phyloP scores from a whole-genome alignment of 2,797 vertebrate genomes.

The Carduelis carduelis region DNA sequence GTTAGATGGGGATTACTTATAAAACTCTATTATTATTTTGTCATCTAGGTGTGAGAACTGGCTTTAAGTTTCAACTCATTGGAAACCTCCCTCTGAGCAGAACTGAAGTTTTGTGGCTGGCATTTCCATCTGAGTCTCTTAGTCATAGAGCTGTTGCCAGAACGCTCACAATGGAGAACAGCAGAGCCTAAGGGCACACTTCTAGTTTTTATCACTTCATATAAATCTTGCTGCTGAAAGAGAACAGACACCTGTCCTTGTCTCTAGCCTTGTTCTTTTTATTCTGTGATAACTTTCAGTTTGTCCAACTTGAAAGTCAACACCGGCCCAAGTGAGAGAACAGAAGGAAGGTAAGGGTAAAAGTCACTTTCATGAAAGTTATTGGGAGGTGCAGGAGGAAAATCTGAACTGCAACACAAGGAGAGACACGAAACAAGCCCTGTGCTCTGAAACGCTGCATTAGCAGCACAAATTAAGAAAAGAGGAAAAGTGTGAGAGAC shows the following conservation, averaged over 20 bases:
- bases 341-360: background rate
- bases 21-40: background rate
- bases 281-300: background rate
- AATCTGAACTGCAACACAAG: background rate
- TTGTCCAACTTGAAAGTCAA: constrained; percentile 5
- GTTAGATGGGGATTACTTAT: background rate
- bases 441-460: constrained; percentile 19
- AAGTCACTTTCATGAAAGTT: background rate
- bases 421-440: background rate
- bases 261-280: background rate
- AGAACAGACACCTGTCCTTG: background rate
- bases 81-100: background rate
- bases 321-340: background rate
- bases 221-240: background rate
- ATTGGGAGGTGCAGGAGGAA: background rate
- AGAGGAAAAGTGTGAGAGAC: constrained; percentile 17
- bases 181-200: background rate
- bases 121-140: background rate
- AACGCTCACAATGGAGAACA: background rate
- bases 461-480: constrained; percentile 14
- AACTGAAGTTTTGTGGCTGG: background rate
- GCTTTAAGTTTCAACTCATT: background rate
- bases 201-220: background rate
- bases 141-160: background rate
- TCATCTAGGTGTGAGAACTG: background rate